These are phyloP conservation scores for Trididemnum miniatum DNA, from an alignment of 23 tunicate genomes.

Conservation along the genomic window DNA sequence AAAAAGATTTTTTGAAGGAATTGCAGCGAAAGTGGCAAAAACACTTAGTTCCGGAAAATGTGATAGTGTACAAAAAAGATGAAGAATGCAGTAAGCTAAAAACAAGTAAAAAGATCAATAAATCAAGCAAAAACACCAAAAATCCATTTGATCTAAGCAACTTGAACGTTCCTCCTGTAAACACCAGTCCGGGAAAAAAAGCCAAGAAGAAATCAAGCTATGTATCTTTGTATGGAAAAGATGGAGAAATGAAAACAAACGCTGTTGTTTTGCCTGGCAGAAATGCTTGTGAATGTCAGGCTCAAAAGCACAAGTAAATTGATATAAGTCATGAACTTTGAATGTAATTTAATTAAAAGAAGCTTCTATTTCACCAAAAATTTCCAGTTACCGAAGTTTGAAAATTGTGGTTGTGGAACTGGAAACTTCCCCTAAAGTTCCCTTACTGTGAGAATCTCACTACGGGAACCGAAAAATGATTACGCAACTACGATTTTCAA, in stretches of 20 bases:
- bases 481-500: no score
- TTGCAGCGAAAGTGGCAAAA: constrained; percentile 36
- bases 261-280: constrained; percentile 88
- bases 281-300: constrained; percentile 91
- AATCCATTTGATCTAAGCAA: constrained; percentile 45
- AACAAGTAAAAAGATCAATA: not conserved
- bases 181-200: constrained; percentile 40
- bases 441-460: no score
- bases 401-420: no score
- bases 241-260: constrained; percentile 72
- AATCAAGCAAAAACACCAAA: not conserved
- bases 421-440: no score
- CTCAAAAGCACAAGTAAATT: constrained; percentile 90
- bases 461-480: no score
- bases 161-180: not conserved
- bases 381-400: no score
- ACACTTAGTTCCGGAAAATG: constrained; percentile 52
- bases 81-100: not conserved
- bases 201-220: constrained; percentile 63
- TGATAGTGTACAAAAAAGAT: constrained; percentile 64
- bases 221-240: constrained; percentile 86
- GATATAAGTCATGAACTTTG: no score
- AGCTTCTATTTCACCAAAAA: no score
- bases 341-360: no score
- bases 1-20: constrained; percentile 32